A percentile compares a stretch with the other conserved stretches of the same genome.
phyloP scores from a whole-genome alignment of 2,113 vertebrate genomes.

The Tragelaphus scriptus region DNA sequence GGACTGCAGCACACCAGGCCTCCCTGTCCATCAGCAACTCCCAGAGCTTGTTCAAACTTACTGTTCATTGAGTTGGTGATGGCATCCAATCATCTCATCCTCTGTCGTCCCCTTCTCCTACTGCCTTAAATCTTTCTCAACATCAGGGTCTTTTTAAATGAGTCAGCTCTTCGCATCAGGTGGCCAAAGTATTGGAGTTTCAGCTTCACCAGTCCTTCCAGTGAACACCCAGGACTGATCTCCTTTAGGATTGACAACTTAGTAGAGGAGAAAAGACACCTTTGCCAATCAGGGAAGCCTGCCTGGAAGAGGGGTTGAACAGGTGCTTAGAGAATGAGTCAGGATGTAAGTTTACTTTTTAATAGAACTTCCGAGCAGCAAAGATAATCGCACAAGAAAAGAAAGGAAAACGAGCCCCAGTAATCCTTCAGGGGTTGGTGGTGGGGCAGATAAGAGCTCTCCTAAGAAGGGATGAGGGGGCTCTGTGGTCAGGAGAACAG shows the following conservation, averaged over 20 bases:
- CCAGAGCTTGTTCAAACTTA: neutral
- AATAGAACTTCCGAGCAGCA: neutral
- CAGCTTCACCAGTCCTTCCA: neutral
- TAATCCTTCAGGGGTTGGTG: accelerated
- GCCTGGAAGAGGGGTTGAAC: neutral
- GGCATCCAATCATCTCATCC: neutral
- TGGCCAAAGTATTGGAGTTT: neutral
- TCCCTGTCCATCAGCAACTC: neutral
- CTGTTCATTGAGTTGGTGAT: neutral
- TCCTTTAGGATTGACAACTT: neutral
- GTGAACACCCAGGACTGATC: neutral
- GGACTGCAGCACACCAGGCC: neutral
- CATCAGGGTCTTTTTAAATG: neutral
- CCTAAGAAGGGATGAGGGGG: accelerated
- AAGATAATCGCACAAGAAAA: neutral
- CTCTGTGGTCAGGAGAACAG: neutral
- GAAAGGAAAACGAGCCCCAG: accelerated
- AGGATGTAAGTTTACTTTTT: neutral
- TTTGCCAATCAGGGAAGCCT: neutral
- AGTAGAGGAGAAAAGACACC: neutral
- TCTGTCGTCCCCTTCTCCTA: neutral
- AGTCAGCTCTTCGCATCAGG: neutral
- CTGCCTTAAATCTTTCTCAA: neutral
- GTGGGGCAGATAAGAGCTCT: accelerated
- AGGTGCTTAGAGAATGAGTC: neutral